Base-by-base conservation (phyloP, 2,797 vertebrate genomes). In the Acanthornis magna region DNA sequence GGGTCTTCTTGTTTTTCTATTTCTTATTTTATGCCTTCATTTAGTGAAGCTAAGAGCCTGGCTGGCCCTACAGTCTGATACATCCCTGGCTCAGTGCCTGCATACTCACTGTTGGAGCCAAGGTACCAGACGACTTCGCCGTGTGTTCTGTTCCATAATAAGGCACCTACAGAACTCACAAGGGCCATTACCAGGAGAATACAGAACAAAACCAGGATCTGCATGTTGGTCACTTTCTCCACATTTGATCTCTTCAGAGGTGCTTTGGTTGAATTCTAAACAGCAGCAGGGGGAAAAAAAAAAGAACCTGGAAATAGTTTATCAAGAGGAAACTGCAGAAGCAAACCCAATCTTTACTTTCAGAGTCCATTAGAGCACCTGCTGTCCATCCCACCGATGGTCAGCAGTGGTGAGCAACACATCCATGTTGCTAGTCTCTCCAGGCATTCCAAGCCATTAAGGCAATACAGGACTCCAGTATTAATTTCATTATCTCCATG, bases 161-260 rank as follows among this genome's bases (percentile, higher is more conserved):
- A 98, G 29, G 99, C 99, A 9, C 99, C 99, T 50, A 99, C 98
- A 10, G 99, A 99, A 98, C 99, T 99, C 97, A 99, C 98, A 93
- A 99, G 97, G n/a, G 99, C 99, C 99, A 99, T 99, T 93, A 99
- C 99, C 96, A 99, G 96, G 13, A 99, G 98, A 96, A 99, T 99
- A 65, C 99, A 98, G 76, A 99, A 99, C 94, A 99, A 98, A 84
- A 99, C 99, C 96, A 99, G 97, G 95, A 99, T 99, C 98, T 99
- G 99, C 97, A 99, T 96, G 68, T 99, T 99, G 88, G 99, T 99
- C 92, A 99, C 99, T 77, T 99, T 98, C 96, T 99, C 99, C 91
- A 99, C 99, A 4, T 99, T 99, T 3, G 99, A 99, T 90, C 99
- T 99, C 97, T 99, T 99, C 95, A 99, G 98, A n/a, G 99, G 99